A percentile compares a stretch with the other conserved stretches of the same genome.
Conservation (phyloP, 2,797 vertebrate species). For the Cetoscarus ocellatus region DNA sequence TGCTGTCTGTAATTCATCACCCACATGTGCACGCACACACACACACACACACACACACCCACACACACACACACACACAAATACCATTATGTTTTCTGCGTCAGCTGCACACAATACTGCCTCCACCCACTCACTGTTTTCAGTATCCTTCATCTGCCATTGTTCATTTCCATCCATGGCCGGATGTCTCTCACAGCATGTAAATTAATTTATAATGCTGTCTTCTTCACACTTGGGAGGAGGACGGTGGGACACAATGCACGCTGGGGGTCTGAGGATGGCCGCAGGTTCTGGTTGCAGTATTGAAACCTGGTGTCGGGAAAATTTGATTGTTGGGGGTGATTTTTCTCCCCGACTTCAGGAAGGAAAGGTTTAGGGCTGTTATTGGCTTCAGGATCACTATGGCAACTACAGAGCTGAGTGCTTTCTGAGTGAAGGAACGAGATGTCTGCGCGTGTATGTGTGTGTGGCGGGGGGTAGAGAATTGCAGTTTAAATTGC, state of each 20-base stretch:
- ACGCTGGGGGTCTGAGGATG: slow-evolving; percentile 5
- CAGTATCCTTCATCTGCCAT: slow-evolving; percentile 72
- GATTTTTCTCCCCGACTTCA: slow-evolving; percentile 76
- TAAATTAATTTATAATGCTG: slow-evolving; percentile 79
- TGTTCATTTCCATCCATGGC: slow-evolving; percentile 66
- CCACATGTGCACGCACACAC: neutral
- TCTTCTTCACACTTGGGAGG: slow-evolving; percentile 45
- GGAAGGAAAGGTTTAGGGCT: slow-evolving; percentile 76
- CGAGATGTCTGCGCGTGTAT: slow-evolving; percentile 48
- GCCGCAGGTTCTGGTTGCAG: slow-evolving; percentile 21
- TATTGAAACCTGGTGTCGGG: slow-evolving; percentile 49
- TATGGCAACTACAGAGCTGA: slow-evolving; percentile 82
- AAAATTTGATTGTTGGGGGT: slow-evolving; percentile 71
- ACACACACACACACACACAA: slow-evolving; percentile 2
- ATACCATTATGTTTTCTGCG: slow-evolving; percentile 57
- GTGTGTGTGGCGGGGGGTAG: slow-evolving; percentile 26
- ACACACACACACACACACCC: slow-evolving; percentile 18
- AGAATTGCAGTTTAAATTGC: slow-evolving; percentile 43
- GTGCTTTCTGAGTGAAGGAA: slow-evolving; percentile 71
- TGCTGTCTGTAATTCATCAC: slow-evolving; percentile 33
- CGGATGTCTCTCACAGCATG: slow-evolving; percentile 59
- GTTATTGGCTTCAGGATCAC: slow-evolving; percentile 84
- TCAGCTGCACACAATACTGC: slow-evolving; percentile 51
- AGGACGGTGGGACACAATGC: slow-evolving; percentile 22
- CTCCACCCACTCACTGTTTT: slow-evolving; percentile 42